Evolutionary conservation across 2,888 invertebrate species (phyloP).

Genomic region (Dromius quadrimaculatus): DNA sequence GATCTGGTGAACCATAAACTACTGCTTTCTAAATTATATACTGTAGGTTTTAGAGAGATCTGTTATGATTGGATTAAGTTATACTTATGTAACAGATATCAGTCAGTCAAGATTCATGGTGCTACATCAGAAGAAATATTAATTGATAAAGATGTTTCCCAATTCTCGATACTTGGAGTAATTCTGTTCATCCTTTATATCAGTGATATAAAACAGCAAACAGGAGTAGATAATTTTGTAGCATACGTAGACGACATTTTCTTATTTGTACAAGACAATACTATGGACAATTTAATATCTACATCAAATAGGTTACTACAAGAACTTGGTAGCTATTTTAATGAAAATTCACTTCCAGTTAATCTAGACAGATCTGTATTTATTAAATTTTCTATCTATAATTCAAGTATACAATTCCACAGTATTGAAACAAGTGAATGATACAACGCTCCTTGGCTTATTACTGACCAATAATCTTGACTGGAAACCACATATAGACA

Average conservation of each 20-base stretch:
- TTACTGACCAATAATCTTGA: not conserved
- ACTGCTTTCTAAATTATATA: no score
- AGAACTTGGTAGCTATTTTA: not conserved
- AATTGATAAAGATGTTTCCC: not conserved
- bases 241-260: not conserved
- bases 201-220: not conserved
- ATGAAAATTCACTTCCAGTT: not conserved
- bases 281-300: not conserved
- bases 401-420: not conserved
- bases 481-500: not conserved
- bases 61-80: no score
- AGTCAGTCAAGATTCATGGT: no score
- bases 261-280: not conserved
- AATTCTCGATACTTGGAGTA: not conserved
- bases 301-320: not conserved
- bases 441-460: not conserved
- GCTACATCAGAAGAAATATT: not conserved
- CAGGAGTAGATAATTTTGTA: not conserved
- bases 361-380: not conserved
- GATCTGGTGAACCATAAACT: no score
- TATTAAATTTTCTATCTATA: not conserved
- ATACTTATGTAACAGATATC: no score
- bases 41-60: no score
- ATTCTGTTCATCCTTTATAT: not conserved
- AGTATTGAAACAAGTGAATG: not conserved